Base-by-base conservation (phyloP, 1,140 invertebrate genomes). In the Trinorchestia longiramus region DNA sequence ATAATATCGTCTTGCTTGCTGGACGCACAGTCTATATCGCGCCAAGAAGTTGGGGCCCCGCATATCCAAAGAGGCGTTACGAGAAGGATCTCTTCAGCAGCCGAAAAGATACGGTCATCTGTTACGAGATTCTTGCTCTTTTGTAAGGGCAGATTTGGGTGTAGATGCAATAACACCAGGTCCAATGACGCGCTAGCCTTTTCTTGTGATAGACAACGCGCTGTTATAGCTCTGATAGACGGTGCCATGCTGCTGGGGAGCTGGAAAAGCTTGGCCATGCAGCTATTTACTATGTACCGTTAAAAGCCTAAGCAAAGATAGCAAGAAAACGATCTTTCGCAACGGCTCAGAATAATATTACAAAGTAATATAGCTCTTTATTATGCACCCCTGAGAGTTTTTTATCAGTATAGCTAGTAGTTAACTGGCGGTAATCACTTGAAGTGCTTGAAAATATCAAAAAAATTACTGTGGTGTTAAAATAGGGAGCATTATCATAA, bases 91-190 rank as follows among this genome's bases (percentile, higher is more conserved):
- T 77, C 62, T 77, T 77, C 15, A 77, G 62, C 62, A 36, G 62
- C 62, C 62, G 62, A 36, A 77, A 77, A 77, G 62, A 77, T 77
- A 77, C 28, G 62, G 62, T 77, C 62, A 77, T 77, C 62, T 77
- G 62, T 77, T 77, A 77, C 62, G 62, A 77, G 62, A 77, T 77
- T 77, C 62, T 77, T 77, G 62, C 62, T 77, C 62, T 77, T 77
- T 77, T 77, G 62, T 77, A 77, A 77, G 62, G 62, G 62, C 62
- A 77, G 62, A 77, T 77, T 77, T 77, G 62, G 62, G 62, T 28
- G 62, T 77, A 77, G 62, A 77, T 36, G 62, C 62, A 77, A 77
- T 77, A 77, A 77, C 62, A 77, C 62, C 62, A 77, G 62, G 62
- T 77, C 62, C 62, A 77, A 77, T 77, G 62, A 23, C 15, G 28